Evolutionary conservation across 1,140 invertebrate genomes (phyloP).

Genomic region (Diabrotica undecimpunctata): DNA sequence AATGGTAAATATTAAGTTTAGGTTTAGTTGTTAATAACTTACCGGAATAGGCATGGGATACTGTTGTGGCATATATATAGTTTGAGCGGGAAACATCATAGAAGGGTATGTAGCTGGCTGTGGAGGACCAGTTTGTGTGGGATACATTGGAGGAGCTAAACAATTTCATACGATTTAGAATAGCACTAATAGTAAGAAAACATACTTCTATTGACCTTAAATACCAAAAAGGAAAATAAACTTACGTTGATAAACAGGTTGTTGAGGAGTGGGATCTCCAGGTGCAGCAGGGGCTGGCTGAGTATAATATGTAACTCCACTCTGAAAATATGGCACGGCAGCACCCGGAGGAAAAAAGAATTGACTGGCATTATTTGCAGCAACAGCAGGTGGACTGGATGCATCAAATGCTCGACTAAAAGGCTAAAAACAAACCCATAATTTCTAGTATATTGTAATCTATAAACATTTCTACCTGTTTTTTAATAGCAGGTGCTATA

Average conservation of each 20-base stretch:
- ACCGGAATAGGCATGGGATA: constrained; percentile 46
- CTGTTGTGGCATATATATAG: constrained; percentile 46
- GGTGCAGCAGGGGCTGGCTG: constrained; percentile 31
- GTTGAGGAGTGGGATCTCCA: constrained; percentile 37
- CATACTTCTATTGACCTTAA: not conserved
- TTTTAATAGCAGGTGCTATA: constrained; percentile 86
- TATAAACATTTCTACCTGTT: constrained; percentile 58
- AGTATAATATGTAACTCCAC: constrained; percentile 41
- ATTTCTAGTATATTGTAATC: not conserved
- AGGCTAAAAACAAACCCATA: constrained; percentile 28
- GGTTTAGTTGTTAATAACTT: constrained; percentile 26
- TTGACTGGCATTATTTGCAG: constrained; percentile 35
- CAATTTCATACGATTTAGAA: not conserved
- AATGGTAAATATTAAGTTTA: too few species aligned
- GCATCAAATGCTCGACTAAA: constrained; percentile 40
- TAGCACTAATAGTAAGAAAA: not conserved
- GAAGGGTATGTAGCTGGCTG: constrained; percentile 42
- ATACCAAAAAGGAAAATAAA: constrained; percentile 13
- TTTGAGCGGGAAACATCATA: constrained; percentile 43
- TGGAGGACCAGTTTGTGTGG: constrained; percentile 42
- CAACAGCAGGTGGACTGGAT: constrained; percentile 32
- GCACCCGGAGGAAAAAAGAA: constrained; percentile 41
- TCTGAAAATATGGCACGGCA: constrained; percentile 38
- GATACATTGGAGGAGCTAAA: constrained; percentile 44
- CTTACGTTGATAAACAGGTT: constrained; percentile 44